Conservation (phyloP, 2,797 vertebrate genomes). For the Sylvilagus floridanus region DNA sequence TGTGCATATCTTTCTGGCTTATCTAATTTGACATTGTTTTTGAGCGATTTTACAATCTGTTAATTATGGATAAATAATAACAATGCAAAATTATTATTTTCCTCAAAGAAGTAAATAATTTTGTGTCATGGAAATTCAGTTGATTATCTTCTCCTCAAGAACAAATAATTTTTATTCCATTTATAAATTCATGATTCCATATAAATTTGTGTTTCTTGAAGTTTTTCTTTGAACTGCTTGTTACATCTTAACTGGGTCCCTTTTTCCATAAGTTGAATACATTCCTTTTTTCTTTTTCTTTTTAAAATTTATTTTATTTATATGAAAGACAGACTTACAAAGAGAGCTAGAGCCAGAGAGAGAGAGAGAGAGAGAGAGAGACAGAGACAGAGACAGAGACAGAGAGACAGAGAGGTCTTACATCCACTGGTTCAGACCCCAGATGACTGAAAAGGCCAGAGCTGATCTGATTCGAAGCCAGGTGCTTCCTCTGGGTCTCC, state of each 20-base stretch:
- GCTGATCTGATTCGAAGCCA: no score
- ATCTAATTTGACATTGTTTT: not conserved
- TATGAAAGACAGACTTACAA: no score
- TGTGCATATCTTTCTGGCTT: not conserved
- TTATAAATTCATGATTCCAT: not conserved
- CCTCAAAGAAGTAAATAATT: not conserved
- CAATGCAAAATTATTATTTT: not conserved
- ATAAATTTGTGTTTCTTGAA: constrained; percentile 11
- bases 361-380: no score
- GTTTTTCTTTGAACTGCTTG: constrained; percentile 37
- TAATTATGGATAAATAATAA: not conserved
- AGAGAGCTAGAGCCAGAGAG: no score
- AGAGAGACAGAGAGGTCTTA: no score
- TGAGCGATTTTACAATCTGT: not conserved
- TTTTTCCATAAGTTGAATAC: not conserved
- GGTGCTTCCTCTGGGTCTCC: no score
- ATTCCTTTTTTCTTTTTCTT: no score
- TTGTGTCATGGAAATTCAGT: not conserved
- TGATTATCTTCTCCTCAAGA: not conserved
- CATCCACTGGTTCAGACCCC: no score
- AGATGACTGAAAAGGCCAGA: no score
- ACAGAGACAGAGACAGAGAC: no score
- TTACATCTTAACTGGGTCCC: not conserved
- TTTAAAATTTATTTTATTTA: no score
- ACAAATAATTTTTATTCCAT: not conserved